Evolutionary conservation across 2,888 invertebrate genomes (phyloP), one percentile per base, ranked within the genome.

Genomic region (Lottia scabra): DNA sequence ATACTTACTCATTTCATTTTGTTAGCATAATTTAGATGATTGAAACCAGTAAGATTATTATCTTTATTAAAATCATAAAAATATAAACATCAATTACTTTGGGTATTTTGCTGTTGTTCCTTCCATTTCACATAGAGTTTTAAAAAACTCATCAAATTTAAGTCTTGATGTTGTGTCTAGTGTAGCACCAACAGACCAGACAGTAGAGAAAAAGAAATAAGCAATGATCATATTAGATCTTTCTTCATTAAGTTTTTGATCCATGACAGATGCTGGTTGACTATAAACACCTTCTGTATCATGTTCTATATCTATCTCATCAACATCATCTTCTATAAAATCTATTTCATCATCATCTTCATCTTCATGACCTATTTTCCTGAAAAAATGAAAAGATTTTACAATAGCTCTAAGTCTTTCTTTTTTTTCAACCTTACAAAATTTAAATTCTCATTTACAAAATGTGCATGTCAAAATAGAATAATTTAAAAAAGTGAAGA

Each of bases 131-230:
- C 88, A 88, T 15, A 85, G 75, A 2, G 71, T 62, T 64, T 73
- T 79, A 77, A 89, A 88, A 75, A 87, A 89, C 73, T 87, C 88
- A 68, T 88, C 87, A 84, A 89, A 89, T 80, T 87, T 88, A 69
- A 86, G 71, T 8, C 87, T 75, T 0, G 88, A 88, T 66, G 82
- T 83, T 30, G 83, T 81, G 56, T 88, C 88, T 4, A 89, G 80
- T 1, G 85, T 83, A 13, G 84, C 87, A 0, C 87, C 89, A 19
- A 89, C 78, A 1, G 88, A 87, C 89, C 89, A 89, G n/a, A 89
- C 87, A 5, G 89, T 71, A 8, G 88, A 85, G 76, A 89, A 88
- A 65, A 89, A 78, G 81, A 89, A 89, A 73, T 88, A 85, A 67
- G 85, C 82, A 16, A 88, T 81, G 26, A 88, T 71, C 87, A 88